A percentile compares a stretch with the other conserved stretches of the same genome.
Evolutionary conservation across 2,888 invertebrate genomes (phyloP).

Genomic region (Melitaea athalia): DNA sequence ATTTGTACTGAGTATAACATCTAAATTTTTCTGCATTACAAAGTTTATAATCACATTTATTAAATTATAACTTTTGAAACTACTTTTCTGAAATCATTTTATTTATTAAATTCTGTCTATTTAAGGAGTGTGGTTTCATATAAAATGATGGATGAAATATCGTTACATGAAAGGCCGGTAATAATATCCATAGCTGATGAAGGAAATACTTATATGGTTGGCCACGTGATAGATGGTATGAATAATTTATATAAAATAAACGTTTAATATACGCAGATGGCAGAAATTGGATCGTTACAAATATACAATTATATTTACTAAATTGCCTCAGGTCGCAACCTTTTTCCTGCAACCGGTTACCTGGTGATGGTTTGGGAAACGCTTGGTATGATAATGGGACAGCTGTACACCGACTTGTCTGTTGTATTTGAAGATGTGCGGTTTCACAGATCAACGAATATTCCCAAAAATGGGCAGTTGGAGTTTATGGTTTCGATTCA

Average conservation of each 20-base stretch:
- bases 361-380: conserved; percentile 90
- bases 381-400: conserved; percentile 86
- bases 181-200: background rate
- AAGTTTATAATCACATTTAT: too few species aligned
- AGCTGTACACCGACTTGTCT: conserved; percentile 86
- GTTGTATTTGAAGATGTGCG: conserved; percentile 93
- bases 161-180: background rate
- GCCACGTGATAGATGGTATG: conserved; percentile 1
- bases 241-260: background rate
- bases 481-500: conserved; percentile 87
- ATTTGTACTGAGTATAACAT: background rate
- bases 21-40: too few species aligned
- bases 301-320: too few species aligned
- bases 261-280: background rate
- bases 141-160: background rate
- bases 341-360: conserved; percentile 93
- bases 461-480: conserved; percentile 85
- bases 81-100: too few species aligned
- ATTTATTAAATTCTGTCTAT: background rate
- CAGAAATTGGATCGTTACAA: background rate
- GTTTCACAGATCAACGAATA: conserved; percentile 91
- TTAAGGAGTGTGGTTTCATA: background rate
- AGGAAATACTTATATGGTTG: background rate
- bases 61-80: too few species aligned
- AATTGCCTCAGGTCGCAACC: conserved; percentile 82